These are phyloP conservation scores for Chloropsis hardwickii DNA, from an alignment of 2,113 vertebrate genomes.

Conservation along the genomic window DNA sequence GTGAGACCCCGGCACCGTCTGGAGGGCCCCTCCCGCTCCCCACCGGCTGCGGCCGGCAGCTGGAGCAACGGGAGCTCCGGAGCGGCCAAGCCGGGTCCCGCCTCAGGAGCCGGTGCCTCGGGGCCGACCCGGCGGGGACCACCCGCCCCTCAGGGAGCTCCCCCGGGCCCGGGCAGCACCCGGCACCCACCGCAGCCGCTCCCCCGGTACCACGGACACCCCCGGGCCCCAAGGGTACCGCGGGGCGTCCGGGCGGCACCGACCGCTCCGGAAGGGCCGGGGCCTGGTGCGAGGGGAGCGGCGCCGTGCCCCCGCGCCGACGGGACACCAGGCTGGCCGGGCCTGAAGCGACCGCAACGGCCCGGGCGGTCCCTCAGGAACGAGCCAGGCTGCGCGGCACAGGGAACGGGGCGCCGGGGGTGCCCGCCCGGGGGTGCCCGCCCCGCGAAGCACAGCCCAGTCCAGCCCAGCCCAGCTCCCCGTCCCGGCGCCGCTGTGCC, in stretches of 20 bases:
- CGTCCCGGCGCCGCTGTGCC: not conserved
- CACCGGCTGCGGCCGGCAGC: fast-evolving
- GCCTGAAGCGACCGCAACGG: not conserved
- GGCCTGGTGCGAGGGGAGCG: not conserved
- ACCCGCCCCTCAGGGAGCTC: not conserved
- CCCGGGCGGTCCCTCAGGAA: not conserved
- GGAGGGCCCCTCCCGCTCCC: not conserved
- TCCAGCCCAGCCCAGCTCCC: not conserved
- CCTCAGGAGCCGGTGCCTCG: not conserved
- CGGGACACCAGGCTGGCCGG: not conserved
- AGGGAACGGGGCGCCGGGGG: not conserved
- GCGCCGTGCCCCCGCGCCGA: too few relatives aligned
- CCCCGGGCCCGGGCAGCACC: not conserved
- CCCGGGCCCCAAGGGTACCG: not conserved
- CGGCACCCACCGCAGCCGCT: not conserved
- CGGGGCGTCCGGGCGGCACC: not conserved
- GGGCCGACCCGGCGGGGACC: not conserved
- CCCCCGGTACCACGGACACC: not conserved
- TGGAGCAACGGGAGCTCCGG: not conserved
- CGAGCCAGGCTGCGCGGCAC: not conserved
- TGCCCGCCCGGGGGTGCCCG: not conserved
- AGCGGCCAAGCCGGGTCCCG: not conserved
- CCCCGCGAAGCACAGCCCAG: not conserved
- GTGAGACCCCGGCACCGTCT: fast-evolving
- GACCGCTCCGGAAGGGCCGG: not conserved